phyloP scores from a whole-genome alignment of 2,888 invertebrate species.

The Cenopis cana region DNA sequence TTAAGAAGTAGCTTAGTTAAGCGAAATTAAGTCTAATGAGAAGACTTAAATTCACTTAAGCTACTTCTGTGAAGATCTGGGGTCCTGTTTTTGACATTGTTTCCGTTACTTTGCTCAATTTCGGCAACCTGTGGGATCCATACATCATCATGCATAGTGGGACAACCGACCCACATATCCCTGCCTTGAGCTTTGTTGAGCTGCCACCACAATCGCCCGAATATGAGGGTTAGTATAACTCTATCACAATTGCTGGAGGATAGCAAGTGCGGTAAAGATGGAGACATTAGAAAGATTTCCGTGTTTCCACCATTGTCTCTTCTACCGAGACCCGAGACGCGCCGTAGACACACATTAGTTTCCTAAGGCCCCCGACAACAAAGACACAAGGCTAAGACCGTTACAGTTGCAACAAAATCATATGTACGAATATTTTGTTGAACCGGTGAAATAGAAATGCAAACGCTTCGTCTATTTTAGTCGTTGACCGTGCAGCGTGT shows the following conservation, averaged over 20 bases:
- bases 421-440: background rate
- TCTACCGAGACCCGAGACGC: background rate
- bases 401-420: conserved; percentile 1
- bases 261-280: too few relatives aligned
- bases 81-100: background rate
- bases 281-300: too few relatives aligned
- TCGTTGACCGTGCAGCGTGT: conserved; percentile 20
- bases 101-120: too few relatives aligned
- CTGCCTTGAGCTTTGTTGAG: too few relatives aligned
- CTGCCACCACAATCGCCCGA: too few relatives aligned
- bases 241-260: too few relatives aligned
- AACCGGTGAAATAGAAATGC: conserved; percentile 17
- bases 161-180: too few relatives aligned
- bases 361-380: background rate
- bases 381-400: background rate
- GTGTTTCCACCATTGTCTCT: background rate
- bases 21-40: too few relatives aligned
- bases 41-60: background rate
- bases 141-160: too few relatives aligned
- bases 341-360: background rate
- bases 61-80: background rate
- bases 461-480: conserved; percentile 34
- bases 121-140: too few relatives aligned
- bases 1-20: too few relatives aligned
- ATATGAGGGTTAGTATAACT: too few relatives aligned